A percentile compares a stretch with the other conserved stretches of the same genome.
Conservation (phyloP, 2,888 invertebrate genomes). For the Oxyscelio sp. region DNA sequence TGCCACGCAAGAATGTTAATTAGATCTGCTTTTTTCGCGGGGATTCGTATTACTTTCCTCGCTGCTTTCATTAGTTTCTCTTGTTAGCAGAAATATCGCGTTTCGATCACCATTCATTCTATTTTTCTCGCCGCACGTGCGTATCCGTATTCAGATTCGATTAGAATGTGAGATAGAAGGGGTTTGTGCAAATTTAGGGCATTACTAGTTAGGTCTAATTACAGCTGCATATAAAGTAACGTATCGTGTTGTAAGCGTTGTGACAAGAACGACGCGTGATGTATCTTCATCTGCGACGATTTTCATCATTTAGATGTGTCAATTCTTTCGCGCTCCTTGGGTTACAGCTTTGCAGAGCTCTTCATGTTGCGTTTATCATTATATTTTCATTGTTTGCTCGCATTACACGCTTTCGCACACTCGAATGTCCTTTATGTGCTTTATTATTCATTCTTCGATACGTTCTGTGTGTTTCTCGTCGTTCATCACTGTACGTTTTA, state of each 20-base stretch:
- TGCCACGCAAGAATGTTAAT: slow-evolving; percentile 45
- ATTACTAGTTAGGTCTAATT: slow-evolving; percentile 49
- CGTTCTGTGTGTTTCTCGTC: slow-evolving; percentile 7
- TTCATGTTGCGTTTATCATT: slow-evolving; percentile 48
- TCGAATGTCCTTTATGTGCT: background rate
- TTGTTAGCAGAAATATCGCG: slow-evolving; percentile 49
- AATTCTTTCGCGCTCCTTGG: slow-evolving; percentile 40
- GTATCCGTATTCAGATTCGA: slow-evolving; percentile 30
- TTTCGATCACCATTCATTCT: slow-evolving; percentile 40
- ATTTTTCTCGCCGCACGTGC: slow-evolving; percentile 35
- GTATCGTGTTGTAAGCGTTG: slow-evolving; percentile 7
- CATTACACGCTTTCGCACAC: slow-evolving; percentile 44
- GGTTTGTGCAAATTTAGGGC: slow-evolving; percentile 33
- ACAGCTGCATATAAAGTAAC: slow-evolving; percentile 44
- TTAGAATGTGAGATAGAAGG: slow-evolving; percentile 48
- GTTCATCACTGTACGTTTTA: slow-evolving; percentile 10
- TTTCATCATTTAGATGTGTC: slow-evolving; percentile 56
- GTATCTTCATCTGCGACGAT: slow-evolving; percentile 68
- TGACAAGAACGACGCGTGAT: slow-evolving; percentile 43
- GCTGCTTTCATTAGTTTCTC: slow-evolving; percentile 3
- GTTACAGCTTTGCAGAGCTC: slow-evolving; percentile 34
- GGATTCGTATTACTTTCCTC: background rate
- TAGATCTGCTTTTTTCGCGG: slow-evolving; percentile 3
- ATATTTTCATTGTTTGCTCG: slow-evolving; percentile 60
- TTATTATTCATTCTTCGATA: slow-evolving; percentile 40